Evolutionary conservation across 2,797 vertebrate genomes (phyloP).

Genomic region (Phylloscopus collybita): DNA sequence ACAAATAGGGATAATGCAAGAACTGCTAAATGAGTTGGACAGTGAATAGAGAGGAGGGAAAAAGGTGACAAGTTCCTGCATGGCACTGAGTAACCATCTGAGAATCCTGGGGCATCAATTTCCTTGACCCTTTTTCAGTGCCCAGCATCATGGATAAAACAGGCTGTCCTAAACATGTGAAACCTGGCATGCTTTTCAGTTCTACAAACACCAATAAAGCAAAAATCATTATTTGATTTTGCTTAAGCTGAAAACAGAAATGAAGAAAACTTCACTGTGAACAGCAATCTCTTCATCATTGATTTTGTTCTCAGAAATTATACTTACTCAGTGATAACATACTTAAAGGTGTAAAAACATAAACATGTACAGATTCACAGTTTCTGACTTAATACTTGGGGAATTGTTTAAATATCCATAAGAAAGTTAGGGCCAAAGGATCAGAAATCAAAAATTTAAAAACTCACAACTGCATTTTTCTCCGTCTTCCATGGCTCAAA

Average conservation of each 20-base stretch:
- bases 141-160: not conserved
- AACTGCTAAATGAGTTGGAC: not conserved
- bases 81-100: not conserved
- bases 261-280: not conserved
- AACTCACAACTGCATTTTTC: slow-evolving; percentile 71
- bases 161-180: not conserved
- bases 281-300: not conserved
- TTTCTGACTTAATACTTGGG: not conserved
- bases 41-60: not conserved
- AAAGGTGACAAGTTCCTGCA: not conserved
- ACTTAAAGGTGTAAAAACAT: not conserved
- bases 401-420: not conserved
- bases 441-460: not conserved
- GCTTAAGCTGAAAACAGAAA: not conserved
- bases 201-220: not conserved
- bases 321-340: not conserved
- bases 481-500: slow-evolving; percentile 62
- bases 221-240: not conserved
- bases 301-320: not conserved
- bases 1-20: not conserved
- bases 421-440: not conserved
- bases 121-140: not conserved
- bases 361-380: not conserved
- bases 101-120: not conserved
- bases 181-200: not conserved